Evolutionary conservation across 2,888 invertebrate species (phyloP).

Genomic region (Ochropleura plecta): DNA sequence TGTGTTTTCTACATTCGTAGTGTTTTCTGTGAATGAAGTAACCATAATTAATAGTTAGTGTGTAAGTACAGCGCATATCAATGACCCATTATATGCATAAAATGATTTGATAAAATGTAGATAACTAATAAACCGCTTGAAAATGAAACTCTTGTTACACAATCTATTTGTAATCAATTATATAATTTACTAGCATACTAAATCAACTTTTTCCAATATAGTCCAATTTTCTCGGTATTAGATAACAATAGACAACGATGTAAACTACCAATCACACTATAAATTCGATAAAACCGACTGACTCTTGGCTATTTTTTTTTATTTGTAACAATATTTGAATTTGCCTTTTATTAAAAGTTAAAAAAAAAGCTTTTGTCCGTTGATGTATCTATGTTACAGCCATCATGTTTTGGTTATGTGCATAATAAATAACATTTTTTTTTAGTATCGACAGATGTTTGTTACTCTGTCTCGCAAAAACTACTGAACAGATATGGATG

Average conservation of each 20-base stretch:
- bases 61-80: neutral
- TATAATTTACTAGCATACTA: conserved; percentile 8
- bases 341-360: too few relatives aligned
- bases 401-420: neutral
- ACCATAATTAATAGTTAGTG: neutral
- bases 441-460: too few relatives aligned
- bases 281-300: conserved; percentile 25
- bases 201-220: conserved; percentile 11
- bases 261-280: conserved; percentile 19
- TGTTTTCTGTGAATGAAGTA: neutral
- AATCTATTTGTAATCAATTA: conserved; percentile 19
- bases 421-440: neutral
- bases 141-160: neutral
- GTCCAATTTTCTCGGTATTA: conserved; percentile 27
- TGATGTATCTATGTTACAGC: neutral
- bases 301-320: conserved; percentile 4
- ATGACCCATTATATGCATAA: neutral
- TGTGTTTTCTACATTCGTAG: neutral
- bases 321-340: neutral
- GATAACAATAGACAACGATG: conserved; percentile 22
- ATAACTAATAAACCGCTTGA: too few relatives aligned
- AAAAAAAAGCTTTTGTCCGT: neutral
- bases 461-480: neutral
- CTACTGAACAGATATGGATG: neutral
- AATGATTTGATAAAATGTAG: neutral